These are phyloP conservation scores for Iguana delicatissima DNA, from an alignment of 2,797 vertebrate species.

Conservation along the genomic window DNA sequence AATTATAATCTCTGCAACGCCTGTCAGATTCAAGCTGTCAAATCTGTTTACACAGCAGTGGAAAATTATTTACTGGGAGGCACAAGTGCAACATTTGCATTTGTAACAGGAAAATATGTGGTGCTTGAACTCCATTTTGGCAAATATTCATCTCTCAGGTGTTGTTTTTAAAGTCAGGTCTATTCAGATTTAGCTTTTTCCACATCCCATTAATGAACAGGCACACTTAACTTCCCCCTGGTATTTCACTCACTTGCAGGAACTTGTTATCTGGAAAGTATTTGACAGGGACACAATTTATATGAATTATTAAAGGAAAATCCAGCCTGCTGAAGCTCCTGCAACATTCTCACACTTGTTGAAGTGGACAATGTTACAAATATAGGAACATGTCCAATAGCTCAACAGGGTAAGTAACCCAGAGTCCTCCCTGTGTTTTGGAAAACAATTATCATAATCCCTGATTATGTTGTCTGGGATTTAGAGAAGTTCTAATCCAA, in stretches of 20 bases:
- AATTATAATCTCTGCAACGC: constrained; percentile 57
- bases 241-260: constrained; percentile 42
- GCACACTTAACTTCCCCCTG: constrained; percentile 16
- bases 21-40: constrained; percentile 62
- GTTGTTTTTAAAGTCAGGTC: constrained; percentile 42
- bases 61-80: constrained; percentile 69
- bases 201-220: constrained; percentile 4
- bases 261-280: constrained; percentile 41
- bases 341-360: constrained; percentile 29
- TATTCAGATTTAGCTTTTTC: constrained; percentile 46
- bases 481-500: neutral
- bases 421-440: neutral
- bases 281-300: constrained; percentile 43
- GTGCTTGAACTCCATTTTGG: constrained; percentile 54
- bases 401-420: neutral
- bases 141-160: constrained; percentile 49
- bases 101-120: constrained; percentile 53
- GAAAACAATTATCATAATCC: neutral
- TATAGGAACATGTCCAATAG: neutral
- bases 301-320: constrained; percentile 56
- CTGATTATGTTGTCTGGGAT: neutral
- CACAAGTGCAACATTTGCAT: constrained; percentile 71
- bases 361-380: neutral
- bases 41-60: constrained; percentile 65
- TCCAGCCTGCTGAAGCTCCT: neutral